Evolutionary conservation across 2,797 vertebrate genomes (phyloP).

Genomic region (Clamator glandarius): DNA sequence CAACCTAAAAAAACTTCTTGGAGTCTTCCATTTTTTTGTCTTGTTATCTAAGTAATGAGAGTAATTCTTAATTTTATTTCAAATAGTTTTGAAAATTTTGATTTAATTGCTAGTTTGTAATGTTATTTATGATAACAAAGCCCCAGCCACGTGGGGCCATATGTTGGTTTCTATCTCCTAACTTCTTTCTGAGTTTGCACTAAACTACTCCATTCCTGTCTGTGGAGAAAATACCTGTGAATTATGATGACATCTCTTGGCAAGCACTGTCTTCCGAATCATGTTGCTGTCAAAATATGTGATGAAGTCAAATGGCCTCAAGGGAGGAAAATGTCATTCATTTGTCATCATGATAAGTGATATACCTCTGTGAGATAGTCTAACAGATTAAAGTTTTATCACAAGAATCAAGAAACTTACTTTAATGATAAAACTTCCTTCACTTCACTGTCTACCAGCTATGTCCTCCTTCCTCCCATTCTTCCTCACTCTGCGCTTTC

Average conservation of each 20-base stretch:
- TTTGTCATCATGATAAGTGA: slow-evolving; percentile 64
- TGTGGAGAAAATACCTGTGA: slow-evolving; percentile 47
- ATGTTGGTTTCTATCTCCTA: background rate
- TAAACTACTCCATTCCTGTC: slow-evolving; percentile 43
- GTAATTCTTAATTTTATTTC: background rate
- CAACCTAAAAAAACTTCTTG: background rate
- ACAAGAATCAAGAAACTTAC: slow-evolving; percentile 30
- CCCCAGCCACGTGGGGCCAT: background rate
- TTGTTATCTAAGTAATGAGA: background rate
- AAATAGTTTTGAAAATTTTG: background rate
- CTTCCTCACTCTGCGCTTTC: background rate
- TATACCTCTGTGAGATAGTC: slow-evolving; percentile 34
- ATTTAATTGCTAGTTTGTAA: background rate
- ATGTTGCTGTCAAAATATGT: slow-evolving; percentile 68
- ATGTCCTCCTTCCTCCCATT: background rate
- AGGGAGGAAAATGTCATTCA: slow-evolving; percentile 57
- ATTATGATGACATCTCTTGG: slow-evolving; percentile 55
- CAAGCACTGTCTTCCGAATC: slow-evolving; percentile 53
- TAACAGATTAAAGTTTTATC: slow-evolving; percentile 56
- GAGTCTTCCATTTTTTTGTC: background rate
- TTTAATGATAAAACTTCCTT: background rate
- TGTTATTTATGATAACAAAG: background rate
- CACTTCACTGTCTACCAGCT: background rate
- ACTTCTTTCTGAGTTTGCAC: slow-evolving; percentile 37
- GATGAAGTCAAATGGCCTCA: slow-evolving; percentile 67